phyloP scores from a whole-genome alignment of 2,797 vertebrate genomes.

The Rachycentron canadum region DNA sequence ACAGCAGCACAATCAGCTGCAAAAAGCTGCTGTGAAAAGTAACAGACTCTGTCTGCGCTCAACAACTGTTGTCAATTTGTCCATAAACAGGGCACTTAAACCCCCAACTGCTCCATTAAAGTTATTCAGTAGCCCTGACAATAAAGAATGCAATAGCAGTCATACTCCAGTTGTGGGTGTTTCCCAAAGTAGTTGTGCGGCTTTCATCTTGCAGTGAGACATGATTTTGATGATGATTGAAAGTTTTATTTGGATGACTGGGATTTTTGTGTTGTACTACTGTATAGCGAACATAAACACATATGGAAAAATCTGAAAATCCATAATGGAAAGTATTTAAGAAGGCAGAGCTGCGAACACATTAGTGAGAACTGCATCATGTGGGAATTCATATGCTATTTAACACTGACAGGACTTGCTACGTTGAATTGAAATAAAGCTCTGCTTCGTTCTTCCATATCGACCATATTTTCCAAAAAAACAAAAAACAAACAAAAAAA shows the following conservation, averaged over 20 bases:
- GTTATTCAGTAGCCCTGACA: slow-evolving; percentile 29
- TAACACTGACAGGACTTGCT: slow-evolving; percentile 42
- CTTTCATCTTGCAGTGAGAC: background rate
- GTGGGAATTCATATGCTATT: slow-evolving; percentile 41
- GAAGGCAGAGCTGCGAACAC: slow-evolving; percentile 19
- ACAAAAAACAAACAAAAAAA: no score
- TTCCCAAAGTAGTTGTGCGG: background rate
- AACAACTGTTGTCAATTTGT: slow-evolving; percentile 51
- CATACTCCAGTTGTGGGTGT: background rate
- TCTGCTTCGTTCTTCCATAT: slow-evolving; percentile 15
- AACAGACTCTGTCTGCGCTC: slow-evolving; percentile 38
- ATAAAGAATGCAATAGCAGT: slow-evolving; percentile 28
- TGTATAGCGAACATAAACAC: slow-evolving; percentile 20
- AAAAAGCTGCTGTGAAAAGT: slow-evolving; percentile 23
- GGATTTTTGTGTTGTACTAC: background rate
- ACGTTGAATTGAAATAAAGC: slow-evolving; percentile 50
- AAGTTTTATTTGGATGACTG: no score
- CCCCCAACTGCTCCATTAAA: slow-evolving; percentile 55
- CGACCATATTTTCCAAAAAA: slow-evolving; percentile 38
- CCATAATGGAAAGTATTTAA: slow-evolving; percentile 14
- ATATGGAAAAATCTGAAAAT: slow-evolving; percentile 21
- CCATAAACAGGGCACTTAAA: slow-evolving; percentile 66
- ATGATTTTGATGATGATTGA: no score
- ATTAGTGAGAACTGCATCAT: slow-evolving; percentile 21
- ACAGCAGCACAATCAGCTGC: slow-evolving; percentile 24